Percentiles rank a stretch among this genome's conserved stretches.
Conservation (phyloP, 2,888 invertebrate genomes). For the Microplitis manilae region DNA sequence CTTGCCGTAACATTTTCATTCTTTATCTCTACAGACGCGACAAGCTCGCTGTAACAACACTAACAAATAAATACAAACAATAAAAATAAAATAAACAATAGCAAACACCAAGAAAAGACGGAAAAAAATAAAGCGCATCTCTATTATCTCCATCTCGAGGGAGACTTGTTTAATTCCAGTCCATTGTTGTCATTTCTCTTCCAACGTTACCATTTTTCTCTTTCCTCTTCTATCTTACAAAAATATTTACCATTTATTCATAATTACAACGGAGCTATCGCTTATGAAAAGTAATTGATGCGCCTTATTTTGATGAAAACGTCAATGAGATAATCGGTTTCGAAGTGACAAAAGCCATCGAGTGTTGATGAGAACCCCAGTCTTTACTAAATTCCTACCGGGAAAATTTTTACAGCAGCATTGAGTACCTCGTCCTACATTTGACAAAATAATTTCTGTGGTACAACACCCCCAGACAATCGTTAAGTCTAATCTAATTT, state of each 20-base stretch:
- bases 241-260: background rate
- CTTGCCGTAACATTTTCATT: slow-evolving; percentile 34
- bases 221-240: background rate
- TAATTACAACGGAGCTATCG: background rate
- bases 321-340: no score
- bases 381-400: background rate
- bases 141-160: slow-evolving; percentile 22
- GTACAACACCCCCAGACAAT: background rate
- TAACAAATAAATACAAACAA: slow-evolving; percentile 10
- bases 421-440: background rate
- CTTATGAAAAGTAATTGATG: background rate
- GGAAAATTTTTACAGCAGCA: background rate
- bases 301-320: background rate
- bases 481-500: slow-evolving; percentile 13
- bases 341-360: no score
- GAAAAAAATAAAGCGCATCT: slow-evolving; percentile 25
- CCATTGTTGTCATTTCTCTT: slow-evolving; percentile 8
- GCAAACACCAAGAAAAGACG: slow-evolving; percentile 19
- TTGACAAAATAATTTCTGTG: background rate
- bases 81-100: slow-evolving; percentile 6
- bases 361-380: no score
- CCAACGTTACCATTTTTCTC: background rate
- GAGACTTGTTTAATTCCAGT: slow-evolving; percentile 13
- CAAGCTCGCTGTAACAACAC: background rate
- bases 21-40: slow-evolving; percentile 10